Conservation (phyloP, 2,797 vertebrate species). For the Artibeus lituratus region DNA sequence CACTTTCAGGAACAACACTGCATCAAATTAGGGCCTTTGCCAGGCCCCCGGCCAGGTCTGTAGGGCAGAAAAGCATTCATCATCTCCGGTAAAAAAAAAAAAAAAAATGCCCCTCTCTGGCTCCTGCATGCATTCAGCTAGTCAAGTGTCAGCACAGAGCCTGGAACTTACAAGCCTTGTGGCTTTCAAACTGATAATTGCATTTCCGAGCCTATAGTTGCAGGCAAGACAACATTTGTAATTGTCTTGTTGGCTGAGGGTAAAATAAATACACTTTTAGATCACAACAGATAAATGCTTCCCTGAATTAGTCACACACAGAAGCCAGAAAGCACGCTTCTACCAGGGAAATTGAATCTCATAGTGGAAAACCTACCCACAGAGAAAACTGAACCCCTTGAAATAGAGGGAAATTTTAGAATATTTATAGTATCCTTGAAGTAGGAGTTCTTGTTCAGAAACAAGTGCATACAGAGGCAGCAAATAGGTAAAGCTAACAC, state of each 20-base stretch:
- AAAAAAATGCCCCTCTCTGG: not conserved
- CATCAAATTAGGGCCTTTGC: not conserved
- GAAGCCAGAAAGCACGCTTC: not conserved
- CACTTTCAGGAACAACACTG: not conserved
- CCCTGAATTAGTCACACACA: constrained; percentile 59
- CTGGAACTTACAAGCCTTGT: not conserved
- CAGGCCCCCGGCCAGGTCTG: not conserved
- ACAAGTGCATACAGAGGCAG: not conserved
- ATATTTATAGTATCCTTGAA: not conserved
- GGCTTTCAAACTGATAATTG: constrained; percentile 37
- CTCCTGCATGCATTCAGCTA: not conserved
- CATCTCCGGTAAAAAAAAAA: not conserved
- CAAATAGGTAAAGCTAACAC: not conserved
- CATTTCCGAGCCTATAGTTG: constrained; percentile 29
- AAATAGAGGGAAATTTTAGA: not conserved
- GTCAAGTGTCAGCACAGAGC: constrained; percentile 44
- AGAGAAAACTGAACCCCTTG: not conserved
- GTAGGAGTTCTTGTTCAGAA: not conserved
- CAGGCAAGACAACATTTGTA: constrained; percentile 62
- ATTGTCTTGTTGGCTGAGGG: constrained; percentile 65
- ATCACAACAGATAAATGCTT: constrained; percentile 62
- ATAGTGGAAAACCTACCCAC: not conserved
- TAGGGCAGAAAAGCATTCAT: not conserved
- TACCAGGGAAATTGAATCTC: constrained; percentile 38
- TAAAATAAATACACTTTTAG: constrained; percentile 72